Conservation (phyloP, 2,113 vertebrate genomes). For the Eleginops maclovinus region DNA sequence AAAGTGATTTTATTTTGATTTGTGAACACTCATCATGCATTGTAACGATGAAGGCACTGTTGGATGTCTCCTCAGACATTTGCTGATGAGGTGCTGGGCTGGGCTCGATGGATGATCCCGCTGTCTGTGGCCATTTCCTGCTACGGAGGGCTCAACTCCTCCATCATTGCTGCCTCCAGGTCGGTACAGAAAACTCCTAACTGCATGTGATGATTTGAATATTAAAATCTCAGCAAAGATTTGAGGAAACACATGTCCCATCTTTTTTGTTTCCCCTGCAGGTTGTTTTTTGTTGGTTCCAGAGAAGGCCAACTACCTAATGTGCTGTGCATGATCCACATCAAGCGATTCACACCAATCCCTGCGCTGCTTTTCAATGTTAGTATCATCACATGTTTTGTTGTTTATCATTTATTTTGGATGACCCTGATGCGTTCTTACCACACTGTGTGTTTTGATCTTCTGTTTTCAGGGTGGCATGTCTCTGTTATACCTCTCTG, state of each 20-base stretch:
- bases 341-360: constrained; percentile 84
- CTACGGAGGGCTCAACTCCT: constrained; percentile 88
- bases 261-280: constrained; percentile 39
- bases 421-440: background rate
- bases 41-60: background rate
- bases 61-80: constrained; percentile 80
- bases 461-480: constrained; percentile 80
- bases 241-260: background rate
- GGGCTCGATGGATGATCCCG: constrained; percentile 86
- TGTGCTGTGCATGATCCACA: constrained; percentile 86
- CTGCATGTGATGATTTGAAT: background rate
- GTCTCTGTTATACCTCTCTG: constrained; percentile 84
- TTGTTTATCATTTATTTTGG: background rate
- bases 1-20: too few species aligned
- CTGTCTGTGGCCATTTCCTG: constrained; percentile 88
- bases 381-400: constrained; percentile 40
- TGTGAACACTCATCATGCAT: too few species aligned
- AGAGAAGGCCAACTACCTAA: constrained; percentile 86
- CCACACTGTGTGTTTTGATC: background rate
- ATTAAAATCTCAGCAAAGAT: background rate
- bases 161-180: constrained; percentile 88
- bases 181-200: constrained; percentile 39
- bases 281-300: constrained; percentile 88
- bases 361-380: constrained; percentile 88
- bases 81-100: constrained; percentile 85